Evolutionary conservation across 2,888 invertebrate genomes (phyloP).

Genomic region (Rugalucina vietnamica): DNA sequence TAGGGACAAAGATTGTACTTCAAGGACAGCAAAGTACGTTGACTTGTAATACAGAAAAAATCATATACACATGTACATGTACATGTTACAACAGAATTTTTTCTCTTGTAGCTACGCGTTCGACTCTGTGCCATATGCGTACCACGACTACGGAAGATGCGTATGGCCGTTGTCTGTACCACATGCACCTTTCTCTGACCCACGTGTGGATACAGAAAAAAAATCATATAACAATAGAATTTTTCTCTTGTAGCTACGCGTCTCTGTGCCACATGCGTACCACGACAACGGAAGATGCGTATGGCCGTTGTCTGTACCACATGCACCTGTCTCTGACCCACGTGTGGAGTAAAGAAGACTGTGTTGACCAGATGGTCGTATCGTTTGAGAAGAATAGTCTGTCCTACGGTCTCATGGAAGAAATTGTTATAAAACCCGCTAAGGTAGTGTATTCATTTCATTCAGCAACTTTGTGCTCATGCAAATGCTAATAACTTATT

Average conservation of each 20-base stretch:
- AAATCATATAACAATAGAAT: too few species aligned
- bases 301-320: conserved; percentile 58
- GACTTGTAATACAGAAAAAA: too few species aligned
- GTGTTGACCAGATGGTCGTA: conserved; percentile 61
- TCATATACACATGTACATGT: too few species aligned
- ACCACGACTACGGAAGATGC: conserved; percentile 60
- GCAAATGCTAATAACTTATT: too few species aligned
- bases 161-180: conserved; percentile 57
- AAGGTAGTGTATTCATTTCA: too few species aligned
- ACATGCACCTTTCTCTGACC: conserved; percentile 51
- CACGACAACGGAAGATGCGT: conserved; percentile 60
- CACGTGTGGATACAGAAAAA: conserved; percentile 61
- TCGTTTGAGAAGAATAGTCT: conserved; percentile 50
- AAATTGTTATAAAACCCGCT: conserved; percentile 53
- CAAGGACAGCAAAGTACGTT: too few species aligned
- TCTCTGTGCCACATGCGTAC: conserved; percentile 61
- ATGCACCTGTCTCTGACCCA: conserved; percentile 56
- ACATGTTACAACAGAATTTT: too few species aligned
- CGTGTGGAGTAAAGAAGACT: conserved; percentile 60
- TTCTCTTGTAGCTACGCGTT: conserved; percentile 48
- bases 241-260: conserved; percentile 55
- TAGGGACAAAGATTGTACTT: too few species aligned
- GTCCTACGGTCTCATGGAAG: conserved; percentile 51
- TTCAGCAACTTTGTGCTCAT: too few species aligned
- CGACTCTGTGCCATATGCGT: conserved; percentile 56